phyloP scores from a whole-genome alignment of 2,113 vertebrate species.

The rabbit (Oryctolagus cuniculus) region DNA sequence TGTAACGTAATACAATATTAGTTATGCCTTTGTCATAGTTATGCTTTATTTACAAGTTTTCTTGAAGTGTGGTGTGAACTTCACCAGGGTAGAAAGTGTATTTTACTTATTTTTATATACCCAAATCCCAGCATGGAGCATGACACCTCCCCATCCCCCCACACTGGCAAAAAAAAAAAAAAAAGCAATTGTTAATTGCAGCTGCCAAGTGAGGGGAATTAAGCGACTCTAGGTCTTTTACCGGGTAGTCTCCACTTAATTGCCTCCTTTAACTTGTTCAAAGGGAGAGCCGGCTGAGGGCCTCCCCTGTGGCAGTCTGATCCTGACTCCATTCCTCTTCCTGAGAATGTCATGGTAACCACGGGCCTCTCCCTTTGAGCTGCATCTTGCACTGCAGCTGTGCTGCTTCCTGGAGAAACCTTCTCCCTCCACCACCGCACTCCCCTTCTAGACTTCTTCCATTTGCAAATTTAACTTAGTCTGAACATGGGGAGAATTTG shows the following conservation, averaged over 20 bases:
- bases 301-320: slow-evolving; percentile 74
- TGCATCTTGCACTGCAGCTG: slow-evolving; percentile 55
- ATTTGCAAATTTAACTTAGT: slow-evolving; percentile 36
- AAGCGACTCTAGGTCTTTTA: slow-evolving; percentile 52
- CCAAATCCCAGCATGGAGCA: slow-evolving; percentile 1
- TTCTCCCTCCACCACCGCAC: not conserved
- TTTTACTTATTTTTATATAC: slow-evolving; percentile 42
- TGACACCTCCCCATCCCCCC: not conserved
- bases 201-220: slow-evolving; percentile 31
- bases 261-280: slow-evolving; percentile 65
- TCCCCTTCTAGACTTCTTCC: slow-evolving; percentile 25
- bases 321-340: slow-evolving; percentile 66
- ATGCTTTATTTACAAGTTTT: slow-evolving; percentile 25
- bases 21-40: not conserved
- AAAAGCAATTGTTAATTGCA: slow-evolving; percentile 26
- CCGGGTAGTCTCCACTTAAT: slow-evolving; percentile 63
- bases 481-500: slow-evolving; percentile 38
- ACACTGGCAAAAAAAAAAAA: not conserved
- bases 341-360: slow-evolving; percentile 80
- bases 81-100: not conserved
- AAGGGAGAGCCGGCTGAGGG: slow-evolving; percentile 49
- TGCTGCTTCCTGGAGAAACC: slow-evolving; percentile 26
- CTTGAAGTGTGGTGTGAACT: slow-evolving; percentile 23
- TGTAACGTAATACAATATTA: not conserved
- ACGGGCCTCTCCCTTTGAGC: slow-evolving; percentile 62